phyloP scores from a whole-genome alignment of 2,113 vertebrate genomes.

The Cichladusa arquata region DNA sequence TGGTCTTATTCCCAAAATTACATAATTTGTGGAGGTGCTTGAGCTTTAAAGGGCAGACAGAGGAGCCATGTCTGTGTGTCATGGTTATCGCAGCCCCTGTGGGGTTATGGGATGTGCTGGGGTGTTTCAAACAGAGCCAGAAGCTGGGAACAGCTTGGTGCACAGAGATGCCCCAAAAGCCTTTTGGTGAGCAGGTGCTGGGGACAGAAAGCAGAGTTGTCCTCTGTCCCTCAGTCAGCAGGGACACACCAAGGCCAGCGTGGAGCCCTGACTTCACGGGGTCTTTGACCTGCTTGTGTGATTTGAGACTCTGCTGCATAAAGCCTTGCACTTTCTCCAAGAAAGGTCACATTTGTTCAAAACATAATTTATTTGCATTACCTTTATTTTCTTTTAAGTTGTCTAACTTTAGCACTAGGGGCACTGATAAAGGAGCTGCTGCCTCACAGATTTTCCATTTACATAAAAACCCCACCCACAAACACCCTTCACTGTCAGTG shows the following conservation, averaged over 20 bases:
- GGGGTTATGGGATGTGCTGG: background rate
- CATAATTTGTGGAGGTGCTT: background rate
- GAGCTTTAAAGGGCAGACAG: background rate
- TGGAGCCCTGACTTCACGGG: background rate
- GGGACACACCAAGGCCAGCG: background rate
- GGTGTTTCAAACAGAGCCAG: background rate
- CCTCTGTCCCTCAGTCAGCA: background rate
- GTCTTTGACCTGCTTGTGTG: background rate
- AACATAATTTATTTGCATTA: background rate
- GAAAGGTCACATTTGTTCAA: background rate
- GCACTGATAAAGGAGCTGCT: constrained; percentile 21
- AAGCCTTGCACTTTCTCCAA: background rate
- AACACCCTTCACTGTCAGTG: constrained; percentile 5
- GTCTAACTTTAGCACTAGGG: background rate
- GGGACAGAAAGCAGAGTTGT: background rate
- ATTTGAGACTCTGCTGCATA: background rate
- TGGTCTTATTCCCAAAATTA: background rate
- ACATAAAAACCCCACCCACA: background rate
- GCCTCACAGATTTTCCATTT: background rate
- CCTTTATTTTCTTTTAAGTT: background rate
- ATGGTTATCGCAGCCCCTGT: background rate
- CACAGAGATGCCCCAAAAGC: background rate
- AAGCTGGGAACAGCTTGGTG: background rate
- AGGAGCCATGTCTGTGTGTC: fast-evolving
- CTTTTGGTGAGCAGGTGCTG: background rate